These are phyloP conservation scores for Salminus brasiliensis DNA, from an alignment of 2,113 vertebrate genomes.

Conservation along the genomic window DNA sequence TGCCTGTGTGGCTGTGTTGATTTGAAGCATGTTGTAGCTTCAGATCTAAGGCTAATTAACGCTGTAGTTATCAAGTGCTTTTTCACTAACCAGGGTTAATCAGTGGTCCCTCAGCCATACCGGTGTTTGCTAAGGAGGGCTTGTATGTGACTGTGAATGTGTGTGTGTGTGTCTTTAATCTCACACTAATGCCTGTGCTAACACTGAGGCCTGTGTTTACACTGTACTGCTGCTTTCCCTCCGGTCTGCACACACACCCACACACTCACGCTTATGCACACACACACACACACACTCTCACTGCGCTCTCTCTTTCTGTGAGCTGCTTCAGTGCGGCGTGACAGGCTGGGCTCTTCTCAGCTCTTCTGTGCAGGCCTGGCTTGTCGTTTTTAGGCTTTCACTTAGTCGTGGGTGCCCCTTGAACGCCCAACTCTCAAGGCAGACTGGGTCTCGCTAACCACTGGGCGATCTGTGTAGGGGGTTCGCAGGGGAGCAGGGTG, in stretches of 20 bases:
- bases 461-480: conserved; percentile 24
- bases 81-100: conserved; percentile 24
- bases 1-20: no score
- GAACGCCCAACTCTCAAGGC: background rate
- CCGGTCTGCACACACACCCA: background rate
- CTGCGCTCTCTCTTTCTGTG: background rate
- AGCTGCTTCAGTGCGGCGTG: background rate
- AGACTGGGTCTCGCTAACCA: conserved; percentile 1
- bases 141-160: conserved; percentile 26
- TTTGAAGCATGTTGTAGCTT: no score
- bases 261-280: background rate
- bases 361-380: background rate
- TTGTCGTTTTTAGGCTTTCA: background rate
- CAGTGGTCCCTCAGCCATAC: background rate
- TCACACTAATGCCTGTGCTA: conserved; percentile 33
- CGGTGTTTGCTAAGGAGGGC: conserved; percentile 15
- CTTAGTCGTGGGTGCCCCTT: background rate
- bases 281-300: background rate
- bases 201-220: conserved; percentile 36
- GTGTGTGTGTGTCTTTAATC: conserved; percentile 32
- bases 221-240: conserved; percentile 24
- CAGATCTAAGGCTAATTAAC: background rate
- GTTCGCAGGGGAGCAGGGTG: conserved; percentile 23
- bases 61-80: background rate
- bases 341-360: background rate